Percentiles rank a stretch among this genome's conserved stretches.
phyloP scores from a whole-genome alignment of 53 echinoderm and acorn worm species.

The Apostichopus leukothele region DNA sequence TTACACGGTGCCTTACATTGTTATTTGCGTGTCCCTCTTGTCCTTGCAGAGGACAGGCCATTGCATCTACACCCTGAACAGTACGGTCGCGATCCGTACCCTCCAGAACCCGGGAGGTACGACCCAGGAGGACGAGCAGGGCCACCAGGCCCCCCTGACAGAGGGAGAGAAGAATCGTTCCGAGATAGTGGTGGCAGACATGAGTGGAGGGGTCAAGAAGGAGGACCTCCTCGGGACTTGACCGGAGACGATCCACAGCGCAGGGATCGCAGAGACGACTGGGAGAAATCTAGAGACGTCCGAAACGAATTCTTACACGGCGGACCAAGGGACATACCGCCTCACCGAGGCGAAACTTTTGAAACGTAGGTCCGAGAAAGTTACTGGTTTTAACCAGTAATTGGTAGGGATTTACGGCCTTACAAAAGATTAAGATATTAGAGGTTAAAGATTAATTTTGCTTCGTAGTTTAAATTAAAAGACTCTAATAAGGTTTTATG shows the following conservation, averaged over 20 bases:
- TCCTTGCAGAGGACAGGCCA: neutral
- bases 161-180: slow-evolving; percentile 16
- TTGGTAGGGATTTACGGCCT: too few relatives aligned
- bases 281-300: slow-evolving; percentile 68
- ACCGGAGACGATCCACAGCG: slow-evolving; percentile 48
- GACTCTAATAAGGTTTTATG: too few relatives aligned
- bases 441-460: too few relatives aligned
- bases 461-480: too few relatives aligned
- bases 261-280: slow-evolving; percentile 80
- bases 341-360: slow-evolving; percentile 7
- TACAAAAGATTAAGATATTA: too few relatives aligned
- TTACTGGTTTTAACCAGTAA: too few relatives aligned
- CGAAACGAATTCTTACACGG: slow-evolving; percentile 2
- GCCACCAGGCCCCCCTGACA: slow-evolving; percentile 34
- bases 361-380: neutral
- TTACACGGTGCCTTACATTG: too few relatives aligned
- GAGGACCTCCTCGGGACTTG: neutral
- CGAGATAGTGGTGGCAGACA: slow-evolving; percentile 9
- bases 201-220: slow-evolving; percentile 33
- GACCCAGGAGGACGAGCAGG: slow-evolving; percentile 51
- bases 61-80: slow-evolving; percentile 1
- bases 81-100: slow-evolving; percentile 3
- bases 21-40: neutral
- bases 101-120: slow-evolving; percentile 39
- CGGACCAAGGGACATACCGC: slow-evolving; percentile 17